Percentiles rank a stretch among this genome's conserved stretches.
phyloP scores from a whole-genome alignment of 2,113 vertebrate species.

The Neolamprologus fasciatus region DNA sequence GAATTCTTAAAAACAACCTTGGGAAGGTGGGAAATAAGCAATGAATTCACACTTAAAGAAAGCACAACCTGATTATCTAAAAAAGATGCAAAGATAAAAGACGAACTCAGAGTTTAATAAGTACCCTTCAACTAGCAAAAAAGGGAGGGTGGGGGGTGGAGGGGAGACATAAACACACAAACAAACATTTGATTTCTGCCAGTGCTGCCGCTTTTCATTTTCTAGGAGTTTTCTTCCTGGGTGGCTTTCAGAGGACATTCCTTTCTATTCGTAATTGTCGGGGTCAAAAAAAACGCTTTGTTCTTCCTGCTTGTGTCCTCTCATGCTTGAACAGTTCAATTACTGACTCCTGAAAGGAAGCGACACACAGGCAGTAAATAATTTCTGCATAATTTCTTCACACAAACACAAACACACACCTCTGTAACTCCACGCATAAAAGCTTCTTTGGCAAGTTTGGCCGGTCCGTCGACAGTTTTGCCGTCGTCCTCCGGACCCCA shows the following conservation, averaged over 20 bases:
- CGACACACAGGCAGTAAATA: constrained; percentile 36
- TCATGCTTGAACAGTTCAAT: constrained; percentile 57
- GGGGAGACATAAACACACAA: not conserved
- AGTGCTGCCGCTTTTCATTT: not conserved
- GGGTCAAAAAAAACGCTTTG: constrained; percentile 43
- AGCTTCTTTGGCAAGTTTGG: constrained; percentile 91
- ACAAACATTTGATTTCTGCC: not conserved
- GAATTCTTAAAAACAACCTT: not conserved
- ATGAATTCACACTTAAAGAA: not conserved
- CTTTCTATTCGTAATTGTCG: constrained; percentile 29
- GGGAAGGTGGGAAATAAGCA: not conserved
- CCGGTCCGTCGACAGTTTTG: constrained; percentile 94
- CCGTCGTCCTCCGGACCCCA: constrained; percentile 95
- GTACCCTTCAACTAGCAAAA: not conserved
- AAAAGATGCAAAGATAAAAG: not conserved
- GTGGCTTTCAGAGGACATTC: constrained; percentile 35
- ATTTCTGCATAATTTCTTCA: not conserved
- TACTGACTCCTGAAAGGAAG: constrained; percentile 38
- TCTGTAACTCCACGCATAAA: constrained; percentile 88
- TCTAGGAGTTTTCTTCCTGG: constrained; percentile 1
- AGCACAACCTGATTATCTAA: not conserved
- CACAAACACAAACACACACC: constrained; percentile 24
- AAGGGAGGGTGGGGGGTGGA: not conserved
- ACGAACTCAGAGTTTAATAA: not conserved
- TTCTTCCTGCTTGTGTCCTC: constrained; percentile 36